Conservation (phyloP, 2,797 vertebrate genomes). For the Liparis tanakae region DNA sequence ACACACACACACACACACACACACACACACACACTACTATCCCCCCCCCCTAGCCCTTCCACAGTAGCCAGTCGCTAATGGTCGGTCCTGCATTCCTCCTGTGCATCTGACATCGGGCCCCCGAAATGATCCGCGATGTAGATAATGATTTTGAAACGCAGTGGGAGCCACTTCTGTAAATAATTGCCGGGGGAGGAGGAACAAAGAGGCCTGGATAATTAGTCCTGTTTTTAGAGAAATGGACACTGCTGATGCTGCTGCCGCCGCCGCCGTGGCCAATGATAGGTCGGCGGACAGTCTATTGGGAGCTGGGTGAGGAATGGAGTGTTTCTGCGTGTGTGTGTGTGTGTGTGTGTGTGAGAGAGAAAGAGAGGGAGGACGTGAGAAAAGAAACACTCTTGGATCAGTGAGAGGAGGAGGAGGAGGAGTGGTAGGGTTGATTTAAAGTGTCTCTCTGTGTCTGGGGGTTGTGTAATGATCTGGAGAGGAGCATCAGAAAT, state of each 20-base stretch:
- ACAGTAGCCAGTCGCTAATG: constrained; percentile 51
- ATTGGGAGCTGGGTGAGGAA: constrained; percentile 26
- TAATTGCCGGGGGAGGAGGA: constrained; percentile 39
- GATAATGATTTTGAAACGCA: constrained; percentile 61
- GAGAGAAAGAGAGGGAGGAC: constrained; percentile 31
- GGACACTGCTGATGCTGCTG: constrained; percentile 7
- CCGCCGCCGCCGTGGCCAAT: constrained; percentile 2
- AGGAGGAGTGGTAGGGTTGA: constrained; percentile 51
- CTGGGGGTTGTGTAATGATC: constrained; percentile 70
- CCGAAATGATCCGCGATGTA: constrained; percentile 30
- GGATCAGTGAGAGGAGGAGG: constrained; percentile 37
- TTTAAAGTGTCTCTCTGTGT: constrained; percentile 62
- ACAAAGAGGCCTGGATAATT: constrained; percentile 45
- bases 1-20: too few species aligned
- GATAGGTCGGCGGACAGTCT: constrained; percentile 22
- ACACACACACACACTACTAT: too few species aligned
- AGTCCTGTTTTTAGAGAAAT: constrained; percentile 40
- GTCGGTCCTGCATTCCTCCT: constrained; percentile 60
- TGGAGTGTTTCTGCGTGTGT: constrained; percentile 20
- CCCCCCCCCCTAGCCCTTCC: constrained; percentile 30
- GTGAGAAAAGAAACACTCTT: constrained; percentile 47
- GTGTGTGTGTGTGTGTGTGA: constrained; percentile 1
- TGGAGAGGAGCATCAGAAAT: constrained; percentile 63
- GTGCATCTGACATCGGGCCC: constrained; percentile 57
- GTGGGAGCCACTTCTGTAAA: constrained; percentile 55